A percentile compares a stretch with the other conserved stretches of the same genome.
These are phyloP conservation scores for Oxystoma pomonae DNA, from an alignment of 2,888 invertebrate genomes.

Conservation along the genomic window DNA sequence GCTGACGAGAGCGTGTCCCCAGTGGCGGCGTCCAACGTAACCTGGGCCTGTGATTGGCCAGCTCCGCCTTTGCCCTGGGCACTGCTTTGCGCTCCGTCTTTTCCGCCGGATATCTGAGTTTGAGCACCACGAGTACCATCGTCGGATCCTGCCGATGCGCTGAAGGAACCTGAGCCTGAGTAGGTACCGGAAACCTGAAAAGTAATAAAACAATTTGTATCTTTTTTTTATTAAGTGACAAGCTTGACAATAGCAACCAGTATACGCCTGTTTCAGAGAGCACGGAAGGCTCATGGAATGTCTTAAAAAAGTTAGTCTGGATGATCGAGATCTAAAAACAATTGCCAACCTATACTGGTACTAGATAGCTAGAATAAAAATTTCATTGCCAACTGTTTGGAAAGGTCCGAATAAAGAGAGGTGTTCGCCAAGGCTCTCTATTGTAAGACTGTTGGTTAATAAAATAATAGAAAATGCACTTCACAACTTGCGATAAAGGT, in stretches of 20 bases:
- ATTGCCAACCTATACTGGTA: no score
- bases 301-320: no score
- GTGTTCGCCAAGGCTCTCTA: no score
- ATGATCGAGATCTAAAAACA: no score
- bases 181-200: conserved; percentile 68
- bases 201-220: not conserved
- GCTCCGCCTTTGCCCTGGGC: conserved; percentile 71
- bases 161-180: conserved; percentile 72
- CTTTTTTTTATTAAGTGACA: not conserved
- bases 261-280: no score
- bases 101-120: conserved; percentile 64
- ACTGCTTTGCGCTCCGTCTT: conserved; percentile 69
- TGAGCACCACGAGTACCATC: conserved; percentile 71
- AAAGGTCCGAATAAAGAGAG: no score
- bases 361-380: no score
- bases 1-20: conserved; percentile 73
- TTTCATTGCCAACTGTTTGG: no score
- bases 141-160: conserved; percentile 76
- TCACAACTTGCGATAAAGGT: no score
- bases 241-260: not conserved
- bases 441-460: no score
- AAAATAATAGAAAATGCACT: no score
- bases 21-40: conserved; percentile 69
- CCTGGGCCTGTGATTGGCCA: conserved; percentile 74
- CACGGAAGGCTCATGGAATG: no score